A percentile compares a stretch with the other conserved stretches of the same genome.
These are phyloP conservation scores for Alloplasta piceator DNA, from an alignment of 2,888 invertebrate species.

Conservation along the genomic window DNA sequence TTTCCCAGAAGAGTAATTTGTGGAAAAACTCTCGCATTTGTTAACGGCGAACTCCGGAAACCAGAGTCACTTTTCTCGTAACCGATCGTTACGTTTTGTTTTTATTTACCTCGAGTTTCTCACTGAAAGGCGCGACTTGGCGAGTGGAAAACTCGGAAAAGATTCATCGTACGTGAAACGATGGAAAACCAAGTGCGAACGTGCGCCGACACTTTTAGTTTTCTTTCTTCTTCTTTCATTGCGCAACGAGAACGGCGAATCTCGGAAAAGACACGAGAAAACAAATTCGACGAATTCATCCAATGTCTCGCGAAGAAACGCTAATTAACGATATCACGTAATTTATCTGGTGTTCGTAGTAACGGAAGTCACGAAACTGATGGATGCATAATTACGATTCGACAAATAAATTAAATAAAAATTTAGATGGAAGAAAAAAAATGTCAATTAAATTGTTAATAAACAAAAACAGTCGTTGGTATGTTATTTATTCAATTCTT, in stretches of 20 bases:
- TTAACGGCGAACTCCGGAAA: conserved; percentile 6
- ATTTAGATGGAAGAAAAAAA: neutral
- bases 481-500: neutral
- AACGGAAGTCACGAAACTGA: neutral
- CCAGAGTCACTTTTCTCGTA: conserved; percentile 55
- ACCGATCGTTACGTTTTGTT: conserved; percentile 45
- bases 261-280: conserved; percentile 51
- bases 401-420: neutral
- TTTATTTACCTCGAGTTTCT: conserved; percentile 44
- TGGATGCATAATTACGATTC: conserved; percentile 5
- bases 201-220: conserved; percentile 28
- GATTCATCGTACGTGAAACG: conserved; percentile 34
- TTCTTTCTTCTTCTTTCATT: conserved; percentile 18
- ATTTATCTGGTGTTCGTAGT: neutral
- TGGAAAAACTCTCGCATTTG: conserved; percentile 18
- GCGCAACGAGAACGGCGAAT: conserved; percentile 49
- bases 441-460: neutral
- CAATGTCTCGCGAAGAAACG: conserved; percentile 24
- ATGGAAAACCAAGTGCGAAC: conserved; percentile 44
- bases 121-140: conserved; percentile 19
- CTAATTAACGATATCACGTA: conserved; percentile 7
- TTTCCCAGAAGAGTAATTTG: conserved; percentile 1
- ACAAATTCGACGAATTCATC: conserved; percentile 55
- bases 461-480: too few species aligned
- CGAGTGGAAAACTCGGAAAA: conserved; percentile 45